These are phyloP conservation scores for Diadegma fenestrale DNA, from an alignment of 2,888 invertebrate genomes.

Conservation along the genomic window DNA sequence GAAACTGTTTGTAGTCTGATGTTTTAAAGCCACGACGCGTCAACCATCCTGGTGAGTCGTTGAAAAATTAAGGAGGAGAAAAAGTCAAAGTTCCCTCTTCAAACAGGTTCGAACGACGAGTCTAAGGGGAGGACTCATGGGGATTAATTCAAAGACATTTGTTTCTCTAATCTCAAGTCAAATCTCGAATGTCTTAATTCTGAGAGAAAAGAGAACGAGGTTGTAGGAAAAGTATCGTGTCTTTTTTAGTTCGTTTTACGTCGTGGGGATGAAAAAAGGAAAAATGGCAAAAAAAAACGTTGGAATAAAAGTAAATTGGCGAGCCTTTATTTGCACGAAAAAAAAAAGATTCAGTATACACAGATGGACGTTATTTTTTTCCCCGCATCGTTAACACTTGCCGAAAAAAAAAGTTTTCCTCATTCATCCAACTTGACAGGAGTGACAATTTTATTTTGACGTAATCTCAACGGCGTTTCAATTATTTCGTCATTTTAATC, in stretches of 20 bases:
- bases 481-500: neutral
- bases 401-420: constrained; percentile 23
- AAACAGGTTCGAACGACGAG: neutral
- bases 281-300: neutral
- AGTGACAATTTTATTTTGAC: neutral
- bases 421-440: neutral
- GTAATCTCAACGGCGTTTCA: neutral
- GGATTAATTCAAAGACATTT: neutral
- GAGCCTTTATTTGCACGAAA: constrained; percentile 61
- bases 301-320: constrained; percentile 60
- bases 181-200: neutral
- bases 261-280: neutral
- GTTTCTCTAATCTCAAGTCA: neutral
- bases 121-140: neutral
- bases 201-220: neutral
- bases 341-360: constrained; percentile 56
- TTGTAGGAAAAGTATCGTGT: neutral
- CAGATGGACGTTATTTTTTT: constrained; percentile 49
- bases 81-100: neutral
- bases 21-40: constrained; percentile 40
- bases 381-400: constrained; percentile 34
- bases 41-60: neutral
- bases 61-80: neutral
- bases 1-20: constrained; percentile 38
- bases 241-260: neutral